These are phyloP conservation scores for Anhinga rufa DNA, from an alignment of 2,113 vertebrate species.

Conservation along the genomic window DNA sequence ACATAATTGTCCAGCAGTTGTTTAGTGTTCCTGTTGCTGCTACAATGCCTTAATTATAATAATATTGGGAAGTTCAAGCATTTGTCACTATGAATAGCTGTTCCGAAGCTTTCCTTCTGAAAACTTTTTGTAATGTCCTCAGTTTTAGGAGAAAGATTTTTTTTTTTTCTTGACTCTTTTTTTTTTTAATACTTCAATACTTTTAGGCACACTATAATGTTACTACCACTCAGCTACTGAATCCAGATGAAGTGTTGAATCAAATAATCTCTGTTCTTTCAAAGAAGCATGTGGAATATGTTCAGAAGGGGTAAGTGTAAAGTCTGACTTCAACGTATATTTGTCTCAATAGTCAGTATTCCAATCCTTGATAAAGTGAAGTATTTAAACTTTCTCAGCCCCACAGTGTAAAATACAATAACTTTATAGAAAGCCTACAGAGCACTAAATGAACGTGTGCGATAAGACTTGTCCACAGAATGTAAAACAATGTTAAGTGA, in stretches of 20 bases:
- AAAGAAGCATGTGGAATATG: conserved; percentile 84
- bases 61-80: background rate
- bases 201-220: conserved; percentile 90
- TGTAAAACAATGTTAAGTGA: background rate
- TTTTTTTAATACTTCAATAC: too few species aligned
- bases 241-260: conserved; percentile 86
- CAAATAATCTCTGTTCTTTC: conserved; percentile 84
- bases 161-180: background rate
- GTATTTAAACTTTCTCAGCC: background rate
- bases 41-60: too few species aligned
- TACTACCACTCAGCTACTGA: conserved; percentile 82
- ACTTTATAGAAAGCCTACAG: background rate
- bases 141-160: background rate
- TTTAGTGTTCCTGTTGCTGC: background rate
- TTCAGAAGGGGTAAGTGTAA: conserved; percentile 87
- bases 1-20: background rate
- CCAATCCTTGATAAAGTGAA: background rate
- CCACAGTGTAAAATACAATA: background rate
- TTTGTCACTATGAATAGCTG: background rate
- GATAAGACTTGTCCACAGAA: background rate
- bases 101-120: background rate
- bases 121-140: background rate
- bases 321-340: background rate
- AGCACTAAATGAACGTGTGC: background rate
- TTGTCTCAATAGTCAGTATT: background rate